Base-by-base conservation (phyloP, 2,888 invertebrate genomes). In the Drosophila barbarae region DNA sequence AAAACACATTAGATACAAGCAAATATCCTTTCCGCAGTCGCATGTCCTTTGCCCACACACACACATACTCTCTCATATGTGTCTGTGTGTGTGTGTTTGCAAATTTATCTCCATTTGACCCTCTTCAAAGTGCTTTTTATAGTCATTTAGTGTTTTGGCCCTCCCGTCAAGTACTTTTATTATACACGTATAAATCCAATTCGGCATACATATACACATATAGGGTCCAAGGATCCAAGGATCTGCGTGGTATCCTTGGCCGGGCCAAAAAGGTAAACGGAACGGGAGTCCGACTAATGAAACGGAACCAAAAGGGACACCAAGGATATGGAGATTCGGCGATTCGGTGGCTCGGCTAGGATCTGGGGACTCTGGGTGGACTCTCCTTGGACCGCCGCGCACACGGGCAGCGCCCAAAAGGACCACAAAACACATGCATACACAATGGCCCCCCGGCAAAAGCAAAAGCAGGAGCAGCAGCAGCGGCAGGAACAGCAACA, bases 31-130 rank as follows among this genome's bases (percentile, higher is more conserved):
- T 69, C 61, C 72, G 39, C 68, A 61, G 57, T 63, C 55, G 60
- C 71, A 52, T 69, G 60, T 72, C 67, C 73, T 77, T 66, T 63
- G 60, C 63, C 60, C 56, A 23, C 44, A 57, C 44, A 53, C 47
- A 38, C 15, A 18, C 2, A n/a, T n/a, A 56, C 49, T 58, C n/a
- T 7, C n/a, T 52, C 41, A 53, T 74, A 3, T 4, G 7, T 5
- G 36, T 12, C 5, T 9, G 28, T 30, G 13, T 47, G 50, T 55
- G 56, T 56, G 56, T 53, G 36, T 32, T n/a, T 65, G 52, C 85
- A 86, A 87, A 89, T 89, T 89, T 89, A 89, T 89, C 89, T 89
- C 88, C 88, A 89, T 89, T 89, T 89, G 89, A 89, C 89, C 89
- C 89, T 89, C 88, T 89, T 89, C 89, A 89, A 89, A 88, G 87